Evolutionary conservation across 2,797 vertebrate species (phyloP).

Genomic region (Adelosebastes latens): DNA sequence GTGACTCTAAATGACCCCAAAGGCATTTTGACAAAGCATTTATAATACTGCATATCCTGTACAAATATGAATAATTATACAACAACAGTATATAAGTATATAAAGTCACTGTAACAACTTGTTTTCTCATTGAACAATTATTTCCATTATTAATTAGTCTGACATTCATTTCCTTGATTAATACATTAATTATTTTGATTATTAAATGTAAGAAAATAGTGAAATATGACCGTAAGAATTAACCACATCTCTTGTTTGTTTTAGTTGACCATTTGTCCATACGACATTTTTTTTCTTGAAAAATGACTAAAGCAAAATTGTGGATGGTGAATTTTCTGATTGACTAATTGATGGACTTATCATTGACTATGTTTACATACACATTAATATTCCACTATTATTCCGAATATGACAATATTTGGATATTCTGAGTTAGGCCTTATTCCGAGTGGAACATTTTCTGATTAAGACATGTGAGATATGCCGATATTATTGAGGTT

Average conservation of each 20-base stretch:
- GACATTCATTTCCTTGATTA: background rate
- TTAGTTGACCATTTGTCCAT: no score
- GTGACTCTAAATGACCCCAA: conserved; percentile 8
- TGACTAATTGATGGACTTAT: no score
- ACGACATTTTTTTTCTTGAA: no score
- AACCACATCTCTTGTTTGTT: background rate
- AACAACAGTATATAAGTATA: background rate
- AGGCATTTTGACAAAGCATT: conserved; percentile 16
- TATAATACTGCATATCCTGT: background rate
- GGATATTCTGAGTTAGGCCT: no score
- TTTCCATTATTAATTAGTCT: background rate
- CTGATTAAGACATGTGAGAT: no score
- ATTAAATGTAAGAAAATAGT: background rate
- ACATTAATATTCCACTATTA: no score
- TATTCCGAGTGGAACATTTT: no score
- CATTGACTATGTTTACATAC: no score
- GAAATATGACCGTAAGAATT: background rate
- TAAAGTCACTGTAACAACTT: background rate
- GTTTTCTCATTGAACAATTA: background rate
- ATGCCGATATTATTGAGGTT: no score
- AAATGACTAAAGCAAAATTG: no score
- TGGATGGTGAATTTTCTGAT: rapidly evolving
- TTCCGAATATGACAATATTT: no score
- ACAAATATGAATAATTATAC: background rate
- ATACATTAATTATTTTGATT: background rate